A percentile compares a stretch with the other conserved stretches of the same genome.
Evolutionary conservation across 2,888 invertebrate species (phyloP).

Genomic region (Onthophagus sagittarius): DNA sequence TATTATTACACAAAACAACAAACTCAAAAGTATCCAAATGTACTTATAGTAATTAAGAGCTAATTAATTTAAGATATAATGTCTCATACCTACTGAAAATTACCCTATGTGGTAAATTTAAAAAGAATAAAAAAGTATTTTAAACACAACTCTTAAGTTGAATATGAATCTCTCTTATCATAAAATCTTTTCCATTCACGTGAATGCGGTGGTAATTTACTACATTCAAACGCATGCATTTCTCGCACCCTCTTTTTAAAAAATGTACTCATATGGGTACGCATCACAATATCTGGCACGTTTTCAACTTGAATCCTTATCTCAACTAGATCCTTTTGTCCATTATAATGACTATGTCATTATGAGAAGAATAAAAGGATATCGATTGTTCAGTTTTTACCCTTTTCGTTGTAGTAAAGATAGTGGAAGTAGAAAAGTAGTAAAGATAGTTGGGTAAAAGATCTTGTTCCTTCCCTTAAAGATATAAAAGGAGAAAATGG

Average conservation of each 20-base stretch:
- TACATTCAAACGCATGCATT: background rate
- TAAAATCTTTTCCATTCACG: background rate
- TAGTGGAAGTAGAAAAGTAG: too few species aligned
- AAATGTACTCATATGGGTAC: background rate
- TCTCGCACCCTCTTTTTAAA: background rate
- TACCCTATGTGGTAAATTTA: too few species aligned
- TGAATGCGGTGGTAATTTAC: background rate
- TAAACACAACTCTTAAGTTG: background rate
- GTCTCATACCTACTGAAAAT: too few species aligned
- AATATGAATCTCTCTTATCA: background rate
- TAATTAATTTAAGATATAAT: too few species aligned
- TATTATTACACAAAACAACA: too few species aligned
- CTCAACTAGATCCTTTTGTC: background rate
- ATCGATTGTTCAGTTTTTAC: too few species aligned
- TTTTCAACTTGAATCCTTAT: background rate
- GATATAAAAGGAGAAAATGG: background rate
- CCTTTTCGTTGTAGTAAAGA: too few species aligned
- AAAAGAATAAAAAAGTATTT: too few species aligned
- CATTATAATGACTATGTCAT: background rate
- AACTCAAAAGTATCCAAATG: too few species aligned
- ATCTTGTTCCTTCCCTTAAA: background rate
- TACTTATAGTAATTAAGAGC: too few species aligned
- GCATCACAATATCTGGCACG: background rate
- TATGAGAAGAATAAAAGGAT: background rate
- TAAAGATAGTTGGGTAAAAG: background rate